Conservation (phyloP, 2,113 vertebrate genomes). For the Mesocricetus auratus region DNA sequence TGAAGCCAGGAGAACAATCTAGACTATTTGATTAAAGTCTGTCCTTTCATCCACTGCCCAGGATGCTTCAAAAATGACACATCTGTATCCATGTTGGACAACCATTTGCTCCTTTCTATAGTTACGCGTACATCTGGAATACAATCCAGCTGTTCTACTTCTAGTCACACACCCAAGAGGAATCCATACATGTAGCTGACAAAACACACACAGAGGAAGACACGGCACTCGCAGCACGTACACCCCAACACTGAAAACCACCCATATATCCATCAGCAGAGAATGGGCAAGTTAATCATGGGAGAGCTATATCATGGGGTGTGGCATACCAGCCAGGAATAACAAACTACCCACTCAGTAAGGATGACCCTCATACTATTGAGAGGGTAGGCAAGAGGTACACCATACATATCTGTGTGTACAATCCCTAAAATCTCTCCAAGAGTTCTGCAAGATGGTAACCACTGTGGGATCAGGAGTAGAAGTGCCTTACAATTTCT, state of each 20-base stretch:
- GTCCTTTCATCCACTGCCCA: neutral
- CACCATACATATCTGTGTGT: rapidly evolving
- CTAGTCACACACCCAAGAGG: neutral
- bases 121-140: neutral
- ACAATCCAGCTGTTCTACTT: neutral
- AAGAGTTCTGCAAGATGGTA: neutral
- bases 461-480: neutral
- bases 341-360: neutral
- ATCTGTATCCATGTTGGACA: neutral
- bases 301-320: rapidly evolving
- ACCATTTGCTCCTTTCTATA: neutral
- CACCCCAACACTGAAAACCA: neutral
- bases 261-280: neutral
- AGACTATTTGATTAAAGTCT: neutral
- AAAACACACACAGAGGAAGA: neutral
- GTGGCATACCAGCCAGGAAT: rapidly evolving
- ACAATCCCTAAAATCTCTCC: neutral
- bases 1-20: neutral
- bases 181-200: neutral
- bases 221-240: neutral
- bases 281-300: neutral
- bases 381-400: neutral
- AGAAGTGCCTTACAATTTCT: neutral
- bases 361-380: neutral
- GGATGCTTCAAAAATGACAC: neutral